Evolutionary conservation across 1,140 invertebrate species (phyloP), one percentile per base, ranked within the genome.

Genomic region (Charaxes varanes): DNA sequence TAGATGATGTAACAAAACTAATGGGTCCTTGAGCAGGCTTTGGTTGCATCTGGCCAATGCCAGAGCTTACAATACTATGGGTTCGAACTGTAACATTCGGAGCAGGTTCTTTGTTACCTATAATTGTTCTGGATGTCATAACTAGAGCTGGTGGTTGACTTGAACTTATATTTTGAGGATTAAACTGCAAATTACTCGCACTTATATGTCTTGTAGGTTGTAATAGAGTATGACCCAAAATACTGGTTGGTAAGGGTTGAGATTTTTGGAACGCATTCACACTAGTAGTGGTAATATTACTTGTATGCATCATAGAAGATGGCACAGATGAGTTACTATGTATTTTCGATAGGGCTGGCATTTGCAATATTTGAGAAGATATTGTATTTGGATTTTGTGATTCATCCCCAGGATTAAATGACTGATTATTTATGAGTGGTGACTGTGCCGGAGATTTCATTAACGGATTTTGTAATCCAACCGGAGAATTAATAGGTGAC

Each of bases 131-230:
- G 7, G 84, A 78, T 14, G 77, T 85, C 84, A 86, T 86, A 6
- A 86, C 79, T 23, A 86, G 51, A n/a, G 82, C 82, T 6, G 84
- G 82, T 3, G 84, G 84, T 54, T 86, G 84, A 61, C 79, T 85
- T 21, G 77, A 68, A 42, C 77, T 84, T 7, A 84, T 78, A 35
- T 82, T 81, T 48, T 86, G 85, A 31, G 80, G 69, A 17, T 80
- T 86, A 48, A 86, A 84, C 16, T 85, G 71, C 35, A 87, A 63
- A 34, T 63, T 80, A 8, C 55, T 62, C 3, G 68, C 61, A 48
- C 61, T 71, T 15, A 77, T 72, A 56, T 84, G 78, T 40, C 80
- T 68, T 2, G 63, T 62, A 14, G 82, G 71, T 46, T 85, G 84
- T 15, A 85, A 49, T 35, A 85, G 57, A 10, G 84, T 85, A 31